Base-by-base conservation (phyloP, 2,797 vertebrate species). In the Poecilia velifera region DNA sequence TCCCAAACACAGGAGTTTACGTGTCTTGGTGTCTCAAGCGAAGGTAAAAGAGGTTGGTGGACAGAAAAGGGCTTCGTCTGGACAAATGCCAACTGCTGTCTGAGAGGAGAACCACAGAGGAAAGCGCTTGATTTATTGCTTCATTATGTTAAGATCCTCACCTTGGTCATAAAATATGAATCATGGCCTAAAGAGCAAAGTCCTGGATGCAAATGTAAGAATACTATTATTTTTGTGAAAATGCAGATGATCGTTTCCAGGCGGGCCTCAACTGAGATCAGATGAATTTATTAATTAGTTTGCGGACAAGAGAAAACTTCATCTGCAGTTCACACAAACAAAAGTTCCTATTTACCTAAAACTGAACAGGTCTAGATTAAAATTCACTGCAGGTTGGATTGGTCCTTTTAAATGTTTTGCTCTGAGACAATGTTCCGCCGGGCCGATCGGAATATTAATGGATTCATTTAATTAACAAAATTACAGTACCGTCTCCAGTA, bases 391-490 rank as follows among this genome's bases (percentile, higher is more conserved):
- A 55, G 47, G 62, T 75, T n/a, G 39, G 62, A 74, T 70, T 57
- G 43, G 28, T 55, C 12, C 22, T 43, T 53, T 70, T 62, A 74
- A 53, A 51, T 31, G 34, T 68, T 68, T 53, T 28, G 20, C 51
- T 34, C 43, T 72, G 51, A 34, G 76, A 14, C 22, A 36, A 5
- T 43, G 76, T 20, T 20, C 76, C 72, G 18, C 1, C 18, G 10
- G 66, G 9, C 28, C 39, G 22, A 34, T 16, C 14, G 6, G n/a
- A 51, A 74, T 41, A 73, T 43, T 66, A 53, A 74, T 53, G n/a
- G 34, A 18, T 68, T 31, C 10, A 22, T 43, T 79, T 34, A 10
- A 74, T 74, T 79, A 49, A 74, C n/a, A 31, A 53, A 79, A 78
- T 62, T 41, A 41, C 13, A 39, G 6, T 34, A 41, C 4, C 14